These are phyloP conservation scores for Athalia circularis DNA, from an alignment of 2,888 invertebrate species.

Conservation along the genomic window DNA sequence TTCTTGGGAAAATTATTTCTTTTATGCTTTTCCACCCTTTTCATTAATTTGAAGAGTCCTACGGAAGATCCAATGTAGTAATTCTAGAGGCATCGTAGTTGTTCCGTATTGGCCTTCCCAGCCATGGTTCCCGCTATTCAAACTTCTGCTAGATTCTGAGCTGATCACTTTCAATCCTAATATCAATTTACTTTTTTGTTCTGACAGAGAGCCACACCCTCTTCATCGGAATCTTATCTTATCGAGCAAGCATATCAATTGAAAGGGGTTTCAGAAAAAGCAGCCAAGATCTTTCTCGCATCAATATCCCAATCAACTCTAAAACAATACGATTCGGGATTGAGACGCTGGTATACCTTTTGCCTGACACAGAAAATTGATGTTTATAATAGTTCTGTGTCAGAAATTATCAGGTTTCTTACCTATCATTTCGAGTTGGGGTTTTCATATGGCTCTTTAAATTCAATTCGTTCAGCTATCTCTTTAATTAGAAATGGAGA, in stretches of 20 bases:
- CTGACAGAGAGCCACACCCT: constrained; percentile 33
- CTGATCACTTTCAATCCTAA: constrained; percentile 25
- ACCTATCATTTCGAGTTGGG: constrained; percentile 42
- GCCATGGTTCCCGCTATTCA: constrained; percentile 49
- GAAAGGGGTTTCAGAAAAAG: constrained; percentile 48
- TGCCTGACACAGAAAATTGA: constrained; percentile 48
- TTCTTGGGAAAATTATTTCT: constrained; percentile 41
- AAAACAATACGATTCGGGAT: constrained; percentile 54
- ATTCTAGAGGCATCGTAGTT: constrained; percentile 47
- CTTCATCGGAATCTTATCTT: constrained; percentile 51
- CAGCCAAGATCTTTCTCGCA: constrained; percentile 47
- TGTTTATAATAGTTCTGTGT: constrained; percentile 4
- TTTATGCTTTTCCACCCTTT: constrained; percentile 51
- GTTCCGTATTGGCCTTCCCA: constrained; percentile 50
- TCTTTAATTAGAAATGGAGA: constrained; percentile 53
- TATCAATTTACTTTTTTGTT: constrained; percentile 36
- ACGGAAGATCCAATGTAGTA: constrained; percentile 48
- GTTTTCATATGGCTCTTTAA: constrained; percentile 55
- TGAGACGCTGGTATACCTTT: constrained; percentile 57
- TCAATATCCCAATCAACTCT: constrained; percentile 53
- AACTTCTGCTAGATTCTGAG: constrained; percentile 23
- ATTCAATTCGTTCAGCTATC: constrained; percentile 58
- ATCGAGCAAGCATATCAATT: constrained; percentile 53
- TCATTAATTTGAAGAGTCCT: constrained; percentile 45
- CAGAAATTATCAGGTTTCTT: not conserved